phyloP scores from a whole-genome alignment of 1,140 invertebrate species.

The Episyrphus balteatus region DNA sequence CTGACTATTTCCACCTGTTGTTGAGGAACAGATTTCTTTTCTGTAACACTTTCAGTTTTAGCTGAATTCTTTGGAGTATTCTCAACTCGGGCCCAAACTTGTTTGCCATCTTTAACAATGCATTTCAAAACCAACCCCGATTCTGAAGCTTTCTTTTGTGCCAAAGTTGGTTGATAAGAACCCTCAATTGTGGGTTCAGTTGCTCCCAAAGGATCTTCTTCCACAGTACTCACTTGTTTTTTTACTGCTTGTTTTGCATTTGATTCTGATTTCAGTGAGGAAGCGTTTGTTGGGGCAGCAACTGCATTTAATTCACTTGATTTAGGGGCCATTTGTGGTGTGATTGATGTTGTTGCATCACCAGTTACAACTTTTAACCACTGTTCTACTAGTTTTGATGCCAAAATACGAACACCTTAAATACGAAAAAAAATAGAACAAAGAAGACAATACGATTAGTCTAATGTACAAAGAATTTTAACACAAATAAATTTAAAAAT shows the following conservation, averaged over 20 bases:
- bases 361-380: constrained; percentile 75
- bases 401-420: constrained; percentile 60
- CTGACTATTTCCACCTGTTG: constrained; percentile 7
- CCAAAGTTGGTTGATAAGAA: constrained; percentile 22
- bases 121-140: constrained; percentile 49
- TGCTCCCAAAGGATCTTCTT: constrained; percentile 9
- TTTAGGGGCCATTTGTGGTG: constrained; percentile 1
- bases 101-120: constrained; percentile 60
- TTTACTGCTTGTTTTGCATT: background rate
- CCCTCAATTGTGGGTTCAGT: background rate
- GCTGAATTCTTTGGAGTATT: constrained; percentile 16
- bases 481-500: too few relatives aligned
- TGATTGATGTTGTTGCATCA: constrained; percentile 7
- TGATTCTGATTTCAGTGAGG: constrained; percentile 6
- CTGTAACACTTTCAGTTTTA: too few relatives aligned
- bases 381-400: constrained; percentile 73
- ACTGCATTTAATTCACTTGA: background rate
- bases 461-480: too few relatives aligned
- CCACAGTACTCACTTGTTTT: background rate
- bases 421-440: constrained; percentile 35
- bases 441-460: background rate
- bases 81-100: constrained; percentile 53
- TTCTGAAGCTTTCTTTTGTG: constrained; percentile 20
- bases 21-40: too few relatives aligned
- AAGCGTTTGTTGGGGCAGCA: constrained; percentile 6